A percentile compares a stretch with the other conserved stretches of the same genome.
These are phyloP conservation scores for Isaurus tuberculatus DNA, from an alignment of 92 coral and sea anemone genomes.

Conservation along the genomic window DNA sequence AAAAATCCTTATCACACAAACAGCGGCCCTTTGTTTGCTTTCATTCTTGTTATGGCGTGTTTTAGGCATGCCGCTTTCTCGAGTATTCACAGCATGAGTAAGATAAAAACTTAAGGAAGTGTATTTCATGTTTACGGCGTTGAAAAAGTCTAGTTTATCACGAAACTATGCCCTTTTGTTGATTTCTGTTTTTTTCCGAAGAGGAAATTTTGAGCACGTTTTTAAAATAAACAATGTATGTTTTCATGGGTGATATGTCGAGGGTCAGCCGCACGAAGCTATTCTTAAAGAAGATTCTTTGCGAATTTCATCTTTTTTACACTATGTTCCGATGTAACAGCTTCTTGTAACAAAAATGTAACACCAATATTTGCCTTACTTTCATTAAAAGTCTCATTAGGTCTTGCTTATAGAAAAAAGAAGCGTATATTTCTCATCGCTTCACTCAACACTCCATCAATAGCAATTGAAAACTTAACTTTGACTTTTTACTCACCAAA, in stretches of 20 bases:
- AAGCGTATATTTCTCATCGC: slow-evolving; percentile 6
- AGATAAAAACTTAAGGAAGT: neutral
- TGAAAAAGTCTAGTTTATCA: neutral
- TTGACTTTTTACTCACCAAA: slow-evolving; percentile 46
- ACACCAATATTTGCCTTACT: neutral
- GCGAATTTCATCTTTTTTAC: neutral
- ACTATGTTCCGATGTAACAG: neutral
- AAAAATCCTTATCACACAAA: slow-evolving; percentile 18
- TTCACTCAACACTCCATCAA: slow-evolving; percentile 33
- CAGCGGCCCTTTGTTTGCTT: slow-evolving; percentile 24
- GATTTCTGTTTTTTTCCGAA: neutral
- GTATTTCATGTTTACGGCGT: neutral
- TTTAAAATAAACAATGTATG: neutral
- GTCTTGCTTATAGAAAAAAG: neutral
- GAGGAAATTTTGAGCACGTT: slow-evolving; percentile 2
- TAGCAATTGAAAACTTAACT: slow-evolving; percentile 19
- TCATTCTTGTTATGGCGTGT: slow-evolving; percentile 40
- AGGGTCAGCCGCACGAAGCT: neutral
- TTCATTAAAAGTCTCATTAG: neutral
- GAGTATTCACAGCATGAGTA: neutral
- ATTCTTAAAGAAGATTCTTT: neutral
- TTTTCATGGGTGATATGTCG: slow-evolving; percentile 16
- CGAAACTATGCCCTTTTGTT: neutral
- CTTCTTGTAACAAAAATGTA: neutral
- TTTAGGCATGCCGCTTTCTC: slow-evolving; percentile 16